Evolutionary conservation across 1,140 invertebrate genomes (phyloP).

Genomic region (Acromyrmex charruanus): DNA sequence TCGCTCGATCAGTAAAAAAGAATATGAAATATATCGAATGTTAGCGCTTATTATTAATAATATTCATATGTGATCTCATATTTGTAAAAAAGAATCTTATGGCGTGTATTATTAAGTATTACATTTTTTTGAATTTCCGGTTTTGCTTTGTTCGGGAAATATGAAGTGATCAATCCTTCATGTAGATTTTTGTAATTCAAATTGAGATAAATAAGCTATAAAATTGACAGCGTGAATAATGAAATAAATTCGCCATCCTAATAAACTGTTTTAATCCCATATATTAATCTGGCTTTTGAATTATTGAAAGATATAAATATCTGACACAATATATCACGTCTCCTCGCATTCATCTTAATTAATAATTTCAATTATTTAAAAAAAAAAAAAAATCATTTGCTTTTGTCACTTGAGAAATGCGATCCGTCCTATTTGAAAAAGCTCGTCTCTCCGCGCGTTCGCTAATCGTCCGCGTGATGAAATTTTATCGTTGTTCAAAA

Average conservation of each 20-base stretch:
- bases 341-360: slow-evolving; percentile 34
- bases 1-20: neutral
- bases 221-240: slow-evolving; percentile 14
- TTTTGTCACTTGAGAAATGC: neutral
- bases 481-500: slow-evolving; percentile 56
- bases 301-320: slow-evolving; percentile 40
- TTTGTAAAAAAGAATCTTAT: neutral
- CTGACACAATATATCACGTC: neutral
- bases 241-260: slow-evolving; percentile 25
- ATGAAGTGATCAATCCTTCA: slow-evolving; percentile 13
- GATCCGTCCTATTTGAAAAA: neutral
- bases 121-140: neutral
- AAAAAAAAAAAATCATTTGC: neutral
- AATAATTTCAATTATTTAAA: slow-evolving; percentile 13
- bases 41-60: no score
- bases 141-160: neutral
- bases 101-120: neutral
- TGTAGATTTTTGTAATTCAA: slow-evolving; percentile 24
- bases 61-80: no score
- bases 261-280: slow-evolving; percentile 32
- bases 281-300: slow-evolving; percentile 41
- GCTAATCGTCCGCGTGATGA: slow-evolving; percentile 33
- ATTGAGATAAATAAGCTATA: slow-evolving; percentile 9
- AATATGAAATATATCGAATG: no score
- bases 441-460: neutral